Evolutionary conservation across 2,888 invertebrate species (phyloP).

Genomic region (Stictocephala bisonia): DNA sequence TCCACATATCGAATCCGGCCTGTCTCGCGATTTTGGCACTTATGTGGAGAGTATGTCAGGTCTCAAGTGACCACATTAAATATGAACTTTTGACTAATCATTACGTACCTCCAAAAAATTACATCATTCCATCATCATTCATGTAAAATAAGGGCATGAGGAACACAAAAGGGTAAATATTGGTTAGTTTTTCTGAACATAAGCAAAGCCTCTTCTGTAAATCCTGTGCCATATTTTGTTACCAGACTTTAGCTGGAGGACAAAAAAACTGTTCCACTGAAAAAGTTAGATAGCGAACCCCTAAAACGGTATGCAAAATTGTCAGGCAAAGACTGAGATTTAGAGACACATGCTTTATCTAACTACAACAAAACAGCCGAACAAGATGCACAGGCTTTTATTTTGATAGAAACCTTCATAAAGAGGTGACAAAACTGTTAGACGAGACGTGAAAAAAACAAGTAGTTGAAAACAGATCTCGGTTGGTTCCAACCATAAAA

Average conservation of each 20-base stretch:
- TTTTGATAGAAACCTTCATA: background rate
- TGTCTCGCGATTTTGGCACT: background rate
- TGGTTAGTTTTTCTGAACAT: background rate
- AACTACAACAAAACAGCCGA: background rate
- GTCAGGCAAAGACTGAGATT: background rate
- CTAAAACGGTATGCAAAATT: constrained; percentile 8
- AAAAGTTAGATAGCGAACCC: constrained; percentile 7
- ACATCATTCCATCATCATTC: background rate
- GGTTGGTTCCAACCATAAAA: background rate
- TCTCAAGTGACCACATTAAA: background rate
- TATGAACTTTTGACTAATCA: constrained; percentile 4
- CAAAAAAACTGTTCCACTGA: background rate
- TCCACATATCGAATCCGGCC: no score
- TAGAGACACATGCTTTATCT: background rate
- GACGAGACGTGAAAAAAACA: background rate
- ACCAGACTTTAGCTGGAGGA: background rate
- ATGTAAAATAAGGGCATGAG: background rate
- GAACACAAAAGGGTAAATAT: background rate
- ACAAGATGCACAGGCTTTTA: background rate
- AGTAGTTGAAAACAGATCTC: background rate
- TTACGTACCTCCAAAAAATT: background rate
- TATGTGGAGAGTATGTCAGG: background rate
- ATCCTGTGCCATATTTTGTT: constrained; percentile 7
- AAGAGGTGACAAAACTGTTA: background rate
- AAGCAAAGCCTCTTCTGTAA: constrained; percentile 12